phyloP scores from a whole-genome alignment of 2,797 vertebrate genomes.

The Phoebastria nigripes region DNA sequence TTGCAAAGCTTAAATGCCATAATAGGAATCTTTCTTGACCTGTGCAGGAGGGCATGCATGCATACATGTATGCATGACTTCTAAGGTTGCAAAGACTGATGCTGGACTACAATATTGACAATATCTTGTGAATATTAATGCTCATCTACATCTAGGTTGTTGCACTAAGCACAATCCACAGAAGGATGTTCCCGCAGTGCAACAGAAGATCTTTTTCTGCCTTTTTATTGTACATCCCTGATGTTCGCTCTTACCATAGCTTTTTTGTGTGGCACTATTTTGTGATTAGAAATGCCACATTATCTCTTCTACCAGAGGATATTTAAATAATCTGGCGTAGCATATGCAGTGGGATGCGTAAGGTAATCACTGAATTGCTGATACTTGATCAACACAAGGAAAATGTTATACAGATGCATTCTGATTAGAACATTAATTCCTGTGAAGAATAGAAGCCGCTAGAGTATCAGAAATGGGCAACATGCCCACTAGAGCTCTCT shows the following conservation, averaged over 20 bases:
- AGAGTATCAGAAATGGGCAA: not conserved
- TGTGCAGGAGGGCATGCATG: not conserved
- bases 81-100: not conserved
- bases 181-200: not conserved
- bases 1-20: not conserved
- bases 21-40: not conserved
- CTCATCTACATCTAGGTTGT: not conserved
- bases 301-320: not conserved
- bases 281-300: not conserved
- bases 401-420: not conserved
- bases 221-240: not conserved
- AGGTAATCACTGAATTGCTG: not conserved
- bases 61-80: not conserved
- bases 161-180: not conserved
- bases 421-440: not conserved
- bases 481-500: not conserved
- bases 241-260: not conserved
- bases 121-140: not conserved
- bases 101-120: not conserved
- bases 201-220: not conserved
- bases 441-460: not conserved
- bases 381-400: not conserved
- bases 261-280: not conserved
- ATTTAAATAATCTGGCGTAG: not conserved
- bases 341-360: not conserved